These are phyloP conservation scores for Sarcophilus harrisii DNA, from an alignment of 2,797 vertebrate species.

Conservation along the genomic window DNA sequence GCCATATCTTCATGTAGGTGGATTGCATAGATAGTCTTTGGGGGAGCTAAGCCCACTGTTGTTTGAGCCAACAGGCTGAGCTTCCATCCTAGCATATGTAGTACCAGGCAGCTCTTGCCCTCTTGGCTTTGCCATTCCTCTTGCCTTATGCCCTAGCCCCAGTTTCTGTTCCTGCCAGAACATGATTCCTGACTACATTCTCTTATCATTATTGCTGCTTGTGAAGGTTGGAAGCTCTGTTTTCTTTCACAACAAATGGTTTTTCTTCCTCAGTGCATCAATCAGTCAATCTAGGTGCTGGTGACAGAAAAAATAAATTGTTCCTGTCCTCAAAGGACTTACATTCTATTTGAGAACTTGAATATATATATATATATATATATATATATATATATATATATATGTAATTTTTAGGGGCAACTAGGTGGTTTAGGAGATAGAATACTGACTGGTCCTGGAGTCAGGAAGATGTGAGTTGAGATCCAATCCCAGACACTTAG, in stretches of 20 bases:
- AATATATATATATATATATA: too few relatives aligned
- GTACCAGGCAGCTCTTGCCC: background rate
- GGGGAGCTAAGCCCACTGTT: background rate
- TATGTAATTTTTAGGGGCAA: background rate
- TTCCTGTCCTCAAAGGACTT: background rate
- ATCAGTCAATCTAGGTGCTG: background rate
- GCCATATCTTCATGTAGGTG: background rate
- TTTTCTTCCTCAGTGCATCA: background rate
- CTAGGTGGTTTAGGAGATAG: background rate
- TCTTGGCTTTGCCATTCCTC: background rate
- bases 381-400: background rate
- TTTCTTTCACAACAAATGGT: background rate
- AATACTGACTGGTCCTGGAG: background rate
- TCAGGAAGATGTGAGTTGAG: background rate
- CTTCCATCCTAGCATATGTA: background rate
- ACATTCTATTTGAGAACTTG: background rate
- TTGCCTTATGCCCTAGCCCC: background rate
- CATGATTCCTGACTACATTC: background rate
- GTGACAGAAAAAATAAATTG: background rate
- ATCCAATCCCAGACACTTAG: background rate
- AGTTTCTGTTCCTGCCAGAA: background rate
- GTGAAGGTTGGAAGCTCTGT: background rate
- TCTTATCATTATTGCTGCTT: background rate
- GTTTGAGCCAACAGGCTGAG: background rate
- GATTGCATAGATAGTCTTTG: background rate